Evolutionary conservation across 2,797 vertebrate genomes (phyloP).

Genomic region (Melanotaenia trifasciata): DNA sequence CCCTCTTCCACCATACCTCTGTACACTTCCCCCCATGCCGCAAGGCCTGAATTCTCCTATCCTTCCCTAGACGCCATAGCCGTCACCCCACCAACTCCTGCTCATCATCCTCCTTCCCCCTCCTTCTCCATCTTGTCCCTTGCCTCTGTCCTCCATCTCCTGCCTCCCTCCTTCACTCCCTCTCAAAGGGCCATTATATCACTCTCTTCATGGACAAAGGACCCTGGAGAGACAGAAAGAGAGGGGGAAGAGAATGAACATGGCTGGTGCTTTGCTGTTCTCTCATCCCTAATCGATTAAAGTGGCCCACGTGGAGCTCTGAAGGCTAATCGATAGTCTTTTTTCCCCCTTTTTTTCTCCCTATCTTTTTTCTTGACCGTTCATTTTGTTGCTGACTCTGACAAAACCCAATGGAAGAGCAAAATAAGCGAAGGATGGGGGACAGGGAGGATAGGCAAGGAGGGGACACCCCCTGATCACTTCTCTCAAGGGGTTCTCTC

Average conservation of each 20-base stretch:
- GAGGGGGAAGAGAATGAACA: slow-evolving; percentile 59
- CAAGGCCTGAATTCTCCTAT: slow-evolving; percentile 72
- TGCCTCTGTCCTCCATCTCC: slow-evolving; percentile 65
- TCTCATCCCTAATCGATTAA: slow-evolving; percentile 83
- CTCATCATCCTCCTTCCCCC: slow-evolving; percentile 40
- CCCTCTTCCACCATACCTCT: slow-evolving; percentile 51
- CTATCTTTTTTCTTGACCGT: slow-evolving; percentile 75
- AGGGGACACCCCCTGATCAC: slow-evolving; percentile 71
- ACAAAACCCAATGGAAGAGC: slow-evolving; percentile 75
- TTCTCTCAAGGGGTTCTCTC: slow-evolving; percentile 56
- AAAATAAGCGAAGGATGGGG: slow-evolving; percentile 52
- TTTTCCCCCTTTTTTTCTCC: slow-evolving; percentile 35
- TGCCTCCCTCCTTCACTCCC: slow-evolving; percentile 70
- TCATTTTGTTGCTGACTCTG: slow-evolving; percentile 88
- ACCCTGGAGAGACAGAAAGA: slow-evolving; percentile 74
- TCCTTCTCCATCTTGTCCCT: slow-evolving; percentile 62
- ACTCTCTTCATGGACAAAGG: slow-evolving; percentile 86
- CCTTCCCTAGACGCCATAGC: slow-evolving; percentile 71
- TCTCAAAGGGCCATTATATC: slow-evolving; percentile 86
- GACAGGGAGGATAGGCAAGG: slow-evolving; percentile 28
- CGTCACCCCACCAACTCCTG: slow-evolving; percentile 48
- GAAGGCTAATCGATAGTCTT: slow-evolving; percentile 87
- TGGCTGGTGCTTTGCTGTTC: slow-evolving; percentile 75
- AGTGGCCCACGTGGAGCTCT: slow-evolving; percentile 84
- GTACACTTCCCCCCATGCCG: slow-evolving; percentile 58